Evolutionary conservation across 2,888 invertebrate species (phyloP), one percentile per base, ranked within the genome.

Genomic region (Trichogramma dendrolimi): DNA sequence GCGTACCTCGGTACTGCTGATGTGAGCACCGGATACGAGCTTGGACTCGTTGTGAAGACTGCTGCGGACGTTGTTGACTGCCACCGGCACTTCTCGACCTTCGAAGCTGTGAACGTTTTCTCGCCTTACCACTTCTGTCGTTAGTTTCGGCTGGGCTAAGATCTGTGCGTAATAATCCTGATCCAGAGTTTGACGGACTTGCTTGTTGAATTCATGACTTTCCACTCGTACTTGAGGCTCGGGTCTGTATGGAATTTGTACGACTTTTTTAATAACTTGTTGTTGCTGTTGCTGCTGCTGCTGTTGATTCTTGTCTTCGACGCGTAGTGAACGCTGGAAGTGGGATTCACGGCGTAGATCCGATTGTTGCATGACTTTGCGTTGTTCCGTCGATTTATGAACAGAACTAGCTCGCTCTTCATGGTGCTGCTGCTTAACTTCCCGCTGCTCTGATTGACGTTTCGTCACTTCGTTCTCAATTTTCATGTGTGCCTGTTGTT

Each of bases 151-250:
- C 27, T 27, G 27, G 1, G 27, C 27, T 27, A 27, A 27, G 27
- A 27, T 27, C 27, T 27, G 27, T 27, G 27, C 27, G 27, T 27
- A 27, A 27, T 27, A 27, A 27, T 27, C 27, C 27, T 27, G 27
- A 27, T 27, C 27, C 27, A 27, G 27, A 27, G 27, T 27, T 27
- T 27, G 27, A 27, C 56, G 79, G 72, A 66, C 83, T 82, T 57
- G 86, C 83, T 27, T 27, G 27, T 27, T 27, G 27, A 27, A 27
- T 27, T 27, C 27, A 55, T 81, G 83, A 2, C 89, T 89, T 75
- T 88, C 87, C 83, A 89, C 85, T 72, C 82, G 84, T 3, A 89
- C 78, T 73, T 89, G 86, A 73, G 90, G 89, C 75, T 87, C 85
- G 67, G 84, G 86, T 71, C 58, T 48, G 46, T 62, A 65, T 27